Conservation (phyloP, 2,113 vertebrate genomes). For the Equus quagga region DNA sequence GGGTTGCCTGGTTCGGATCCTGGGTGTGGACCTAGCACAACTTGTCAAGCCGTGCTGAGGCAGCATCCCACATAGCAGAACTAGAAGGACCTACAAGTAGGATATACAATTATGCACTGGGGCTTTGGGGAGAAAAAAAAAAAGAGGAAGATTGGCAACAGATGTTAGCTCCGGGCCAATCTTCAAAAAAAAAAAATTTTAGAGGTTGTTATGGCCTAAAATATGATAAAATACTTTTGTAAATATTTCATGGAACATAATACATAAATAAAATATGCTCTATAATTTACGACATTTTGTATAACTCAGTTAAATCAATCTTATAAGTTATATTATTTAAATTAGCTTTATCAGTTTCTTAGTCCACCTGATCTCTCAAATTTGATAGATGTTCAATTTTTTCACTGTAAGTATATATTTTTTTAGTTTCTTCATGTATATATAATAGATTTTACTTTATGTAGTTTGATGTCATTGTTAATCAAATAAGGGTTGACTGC, state of each 20-base stretch:
- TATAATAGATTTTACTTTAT: neutral
- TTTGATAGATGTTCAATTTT: neutral
- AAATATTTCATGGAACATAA: neutral
- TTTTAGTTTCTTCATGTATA: neutral
- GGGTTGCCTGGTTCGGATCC: too few species aligned
- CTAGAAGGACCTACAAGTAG: too few species aligned
- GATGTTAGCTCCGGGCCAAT: too few species aligned
- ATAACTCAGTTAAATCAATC: conserved; percentile 4
- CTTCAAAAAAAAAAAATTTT: neutral
- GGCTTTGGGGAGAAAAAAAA: too few species aligned
- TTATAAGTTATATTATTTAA: neutral
- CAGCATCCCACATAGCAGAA: too few species aligned
- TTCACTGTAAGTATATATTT: neutral
- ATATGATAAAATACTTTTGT: neutral
- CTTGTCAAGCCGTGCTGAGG: too few species aligned
- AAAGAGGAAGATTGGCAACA: too few species aligned
- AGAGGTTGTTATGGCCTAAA: neutral
- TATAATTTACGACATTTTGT: conserved; percentile 15
- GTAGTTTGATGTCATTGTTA: neutral
- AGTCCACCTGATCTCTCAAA: neutral
- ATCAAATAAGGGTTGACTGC: neutral
- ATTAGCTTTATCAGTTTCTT: neutral
- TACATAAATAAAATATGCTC: neutral
- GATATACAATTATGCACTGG: too few species aligned
- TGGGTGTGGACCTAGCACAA: too few species aligned